Conservation (phyloP, 2,888 invertebrate species). For the Ornithoptera priamus region DNA sequence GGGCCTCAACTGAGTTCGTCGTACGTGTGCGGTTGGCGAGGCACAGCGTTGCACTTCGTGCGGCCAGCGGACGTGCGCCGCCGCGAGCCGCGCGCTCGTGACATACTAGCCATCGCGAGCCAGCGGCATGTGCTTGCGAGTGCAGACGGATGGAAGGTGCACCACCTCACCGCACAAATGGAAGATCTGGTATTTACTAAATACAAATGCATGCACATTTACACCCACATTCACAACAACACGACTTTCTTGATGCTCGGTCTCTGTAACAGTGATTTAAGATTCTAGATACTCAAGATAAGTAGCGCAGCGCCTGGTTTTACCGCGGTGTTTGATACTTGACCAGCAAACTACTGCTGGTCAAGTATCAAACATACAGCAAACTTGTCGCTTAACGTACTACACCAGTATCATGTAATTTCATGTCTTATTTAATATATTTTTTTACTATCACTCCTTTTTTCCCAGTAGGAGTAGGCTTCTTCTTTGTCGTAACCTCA, state of each 20-base stretch:
- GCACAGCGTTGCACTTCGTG: conserved; percentile 72
- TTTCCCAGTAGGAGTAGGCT: too few relatives aligned
- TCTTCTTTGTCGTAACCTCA: too few relatives aligned
- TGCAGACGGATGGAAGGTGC: conserved; percentile 96
- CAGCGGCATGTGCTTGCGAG: conserved; percentile 92
- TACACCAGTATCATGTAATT: too few relatives aligned
- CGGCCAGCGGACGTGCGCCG: conserved; percentile 89
- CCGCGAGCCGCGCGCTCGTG: conserved; percentile 88
- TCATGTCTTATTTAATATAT: too few relatives aligned
- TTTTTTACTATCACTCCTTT: too few relatives aligned
- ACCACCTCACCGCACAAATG: conserved; percentile 95
- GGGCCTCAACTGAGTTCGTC: conserved; percentile 66
- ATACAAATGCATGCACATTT: background rate
- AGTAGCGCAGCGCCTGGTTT: too few relatives aligned
- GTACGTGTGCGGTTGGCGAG: conserved; percentile 75
- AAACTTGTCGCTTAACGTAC: too few relatives aligned
- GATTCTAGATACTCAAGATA: too few relatives aligned
- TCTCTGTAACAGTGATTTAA: too few relatives aligned
- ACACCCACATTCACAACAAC: background rate
- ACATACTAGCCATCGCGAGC: conserved; percentile 92
- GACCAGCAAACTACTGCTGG: too few relatives aligned
- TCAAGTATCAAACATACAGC: too few relatives aligned
- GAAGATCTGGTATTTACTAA: conserved; percentile 88
- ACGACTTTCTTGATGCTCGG: background rate
- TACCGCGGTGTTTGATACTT: too few relatives aligned